phyloP scores from a whole-genome alignment of 2,113 vertebrate genomes.

The Passer domesticus region DNA sequence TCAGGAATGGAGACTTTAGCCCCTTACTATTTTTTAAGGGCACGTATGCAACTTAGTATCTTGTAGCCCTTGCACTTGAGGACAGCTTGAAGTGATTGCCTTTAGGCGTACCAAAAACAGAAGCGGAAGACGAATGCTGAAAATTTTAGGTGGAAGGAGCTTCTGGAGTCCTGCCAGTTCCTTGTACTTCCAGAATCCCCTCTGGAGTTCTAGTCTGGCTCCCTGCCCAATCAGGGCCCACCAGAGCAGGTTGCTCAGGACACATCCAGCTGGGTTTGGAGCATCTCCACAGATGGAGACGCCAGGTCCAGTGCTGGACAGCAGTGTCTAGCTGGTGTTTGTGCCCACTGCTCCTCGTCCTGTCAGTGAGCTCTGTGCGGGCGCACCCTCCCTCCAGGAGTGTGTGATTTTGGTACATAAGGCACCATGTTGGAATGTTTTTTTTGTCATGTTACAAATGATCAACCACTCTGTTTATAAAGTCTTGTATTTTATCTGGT shows the following conservation, averaged over 20 bases:
- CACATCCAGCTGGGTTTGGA: neutral
- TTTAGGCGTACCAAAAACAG: neutral
- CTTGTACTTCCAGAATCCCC: neutral
- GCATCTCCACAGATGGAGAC: fast-evolving
- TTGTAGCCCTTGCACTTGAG: neutral
- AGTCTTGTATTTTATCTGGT: neutral
- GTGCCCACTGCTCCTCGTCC: neutral
- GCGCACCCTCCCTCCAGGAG: neutral
- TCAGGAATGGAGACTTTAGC: neutral
- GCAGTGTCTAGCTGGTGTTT: fast-evolving
- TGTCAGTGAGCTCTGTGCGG: too few species aligned
- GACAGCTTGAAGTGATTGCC: neutral
- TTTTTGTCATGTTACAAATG: fast-evolving
- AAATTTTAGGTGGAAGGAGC: neutral
- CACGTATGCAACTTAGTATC: neutral
- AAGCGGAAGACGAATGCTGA: neutral
- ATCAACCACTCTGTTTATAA: neutral
- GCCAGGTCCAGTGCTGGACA: neutral
- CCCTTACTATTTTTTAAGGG: neutral
- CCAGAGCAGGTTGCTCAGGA: neutral
- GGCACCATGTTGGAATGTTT: neutral
- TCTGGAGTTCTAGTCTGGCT: neutral
- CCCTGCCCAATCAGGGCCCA: neutral
- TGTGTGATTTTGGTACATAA: neutral
- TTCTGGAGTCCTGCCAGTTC: neutral